Evolutionary conservation across 2,888 invertebrate genomes (phyloP), one percentile per base, ranked within the genome.

Genomic region (Adineta ricciae): DNA sequence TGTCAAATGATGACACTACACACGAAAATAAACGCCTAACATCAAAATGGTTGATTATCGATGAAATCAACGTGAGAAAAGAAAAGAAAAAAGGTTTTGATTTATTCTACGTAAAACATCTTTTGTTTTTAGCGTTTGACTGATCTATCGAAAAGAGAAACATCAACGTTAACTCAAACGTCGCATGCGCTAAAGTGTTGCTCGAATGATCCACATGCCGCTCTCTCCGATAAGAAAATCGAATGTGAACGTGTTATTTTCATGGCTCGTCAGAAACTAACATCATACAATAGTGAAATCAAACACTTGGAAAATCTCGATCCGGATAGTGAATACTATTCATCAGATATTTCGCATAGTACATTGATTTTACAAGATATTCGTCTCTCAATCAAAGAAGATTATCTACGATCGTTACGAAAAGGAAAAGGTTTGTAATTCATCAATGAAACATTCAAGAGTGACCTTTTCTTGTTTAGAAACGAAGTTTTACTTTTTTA

Each of bases 241-340:
- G 78, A 78, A 78, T 78, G 78, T 41, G 78, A 78, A 78, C 78
- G 78, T 38, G 78, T 78, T 8, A 78, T 78, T 41, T 78, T 78
- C n/a, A 78, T 78, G 38, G 78, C 78, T 24, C 41, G 78, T 78
- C 78, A 78, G n/a, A 78, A 78, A 41, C n/a, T 78, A 41, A 78
- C 78, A 41, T 38, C 78, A 41, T 78, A 78, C 24, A 78, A 78
- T 41, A 78, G 78, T 78, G 78, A 78, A 78, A 78, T 78, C n/a
- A 78, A 78, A 78, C 38, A 41, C n/a, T 78, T 78, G 36, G 78
- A 78, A 78, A 78, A 78, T 78, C 41, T 24, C 11, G 78, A 78
- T n/a, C 78, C 78, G 2, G 78, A 78, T 78, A 78, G 38, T 38
- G 78, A 78, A 78, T 78, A 78, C 41, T 78, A 78, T n/a, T 78